Evolutionary conservation across 2,797 vertebrate species (phyloP), one percentile per base, ranked within the genome.

Genomic region (Rhinella marina): DNA sequence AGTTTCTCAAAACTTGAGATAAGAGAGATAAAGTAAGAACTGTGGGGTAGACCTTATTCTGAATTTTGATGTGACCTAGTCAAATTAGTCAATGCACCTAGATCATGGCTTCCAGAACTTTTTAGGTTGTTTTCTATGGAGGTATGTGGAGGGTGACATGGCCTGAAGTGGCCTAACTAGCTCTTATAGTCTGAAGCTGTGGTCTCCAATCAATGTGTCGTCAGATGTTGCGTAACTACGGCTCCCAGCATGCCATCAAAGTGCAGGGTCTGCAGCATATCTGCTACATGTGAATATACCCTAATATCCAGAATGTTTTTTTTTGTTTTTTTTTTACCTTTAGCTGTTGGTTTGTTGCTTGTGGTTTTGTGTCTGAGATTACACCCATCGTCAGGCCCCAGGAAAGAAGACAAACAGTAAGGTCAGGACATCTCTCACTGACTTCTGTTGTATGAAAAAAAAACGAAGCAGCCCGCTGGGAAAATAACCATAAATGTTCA

Each of bases 401-500:
- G 70, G 62, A 83, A 82, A 64, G 78, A 82, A 56, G 72, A 82
- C 85, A 86, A 82, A 89, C 79, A 85, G 87, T 86, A 86, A 83
- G 80, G 88, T 85, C 84, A 89, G 54, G 85, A 64, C 81, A 83
- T 86, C 41, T 72, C 75, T 84, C 64, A 52, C 32, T 54, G 73
- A 90, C 92, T 91, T 92, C 92, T 91, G 91, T 94, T 92, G 90
- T 88, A 90, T 52, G 90, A 92, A 91, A 93, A 27, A 32, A 91
- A 85, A 93, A 94, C 92, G 92, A 92, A 93, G 92, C 88, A 90
- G 91, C 92, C 93, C 92, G 57, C 91, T 90, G 93, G 93, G 93
- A 93, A 93, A 94, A 94, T 94, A 94, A 93, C 93, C 92, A 94
- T 94, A 94, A 94, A 94, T 94, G 93, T 94, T 94, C 93, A 94